These are phyloP conservation scores for Macaria notata DNA, from an alignment of 2,888 invertebrate species.

Conservation along the genomic window DNA sequence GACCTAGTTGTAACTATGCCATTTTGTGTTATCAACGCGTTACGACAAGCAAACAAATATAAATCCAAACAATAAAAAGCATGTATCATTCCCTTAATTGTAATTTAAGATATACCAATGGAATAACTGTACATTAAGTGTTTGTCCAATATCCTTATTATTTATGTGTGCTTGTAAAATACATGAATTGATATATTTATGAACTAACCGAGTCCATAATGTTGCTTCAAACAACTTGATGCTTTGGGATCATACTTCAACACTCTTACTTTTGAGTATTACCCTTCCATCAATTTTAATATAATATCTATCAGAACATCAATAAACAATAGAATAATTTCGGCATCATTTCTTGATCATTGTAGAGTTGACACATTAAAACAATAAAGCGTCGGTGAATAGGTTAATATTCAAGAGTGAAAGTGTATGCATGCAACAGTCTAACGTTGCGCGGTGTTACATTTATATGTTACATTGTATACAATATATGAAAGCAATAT, in stretches of 20 bases:
- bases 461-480: slow-evolving; percentile 30
- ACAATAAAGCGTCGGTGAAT: no score
- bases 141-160: slow-evolving; percentile 2
- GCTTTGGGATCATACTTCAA: slow-evolving; percentile 15
- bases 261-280: slow-evolving; percentile 19
- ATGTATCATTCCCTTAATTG: slow-evolving; percentile 1
- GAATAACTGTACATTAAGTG: background rate
- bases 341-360: no score
- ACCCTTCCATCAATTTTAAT: background rate
- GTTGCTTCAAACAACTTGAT: slow-evolving; percentile 17
- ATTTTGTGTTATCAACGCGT: slow-evolving; percentile 12
- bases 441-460: slow-evolving; percentile 39
- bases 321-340: no score
- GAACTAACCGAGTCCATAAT: slow-evolving; percentile 6
- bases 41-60: slow-evolving; percentile 2
- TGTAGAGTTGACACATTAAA: no score
- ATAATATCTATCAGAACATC: no score
- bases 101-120: background rate
- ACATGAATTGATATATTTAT: slow-evolving; percentile 4
- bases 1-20: slow-evolving; percentile 17
- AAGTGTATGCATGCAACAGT: slow-evolving; percentile 37
- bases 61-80: slow-evolving; percentile 8
- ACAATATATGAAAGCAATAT: slow-evolving; percentile 47
- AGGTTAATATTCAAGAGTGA: slow-evolving; percentile 19
- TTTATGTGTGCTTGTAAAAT: slow-evolving; percentile 12